Percentiles rank a stretch among this genome's conserved stretches.
Evolutionary conservation across 2,888 invertebrate genomes (phyloP).

Genomic region (Andricus quercusramuli): DNA sequence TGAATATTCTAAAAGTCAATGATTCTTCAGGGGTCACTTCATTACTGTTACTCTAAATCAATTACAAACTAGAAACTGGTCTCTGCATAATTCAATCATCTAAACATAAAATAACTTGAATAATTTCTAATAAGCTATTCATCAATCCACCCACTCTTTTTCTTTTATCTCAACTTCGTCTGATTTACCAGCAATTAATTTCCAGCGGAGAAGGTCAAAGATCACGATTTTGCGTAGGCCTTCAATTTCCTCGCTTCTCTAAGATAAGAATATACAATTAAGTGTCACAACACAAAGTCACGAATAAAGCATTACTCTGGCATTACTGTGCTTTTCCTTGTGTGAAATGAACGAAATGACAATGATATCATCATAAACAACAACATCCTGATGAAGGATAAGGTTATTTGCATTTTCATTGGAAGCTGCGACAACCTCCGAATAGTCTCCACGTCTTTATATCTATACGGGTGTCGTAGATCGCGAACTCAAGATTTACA

Average conservation of each 20-base stretch:
- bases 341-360: slow-evolving; percentile 9
- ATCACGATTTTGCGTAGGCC: background rate
- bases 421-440: background rate
- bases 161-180: background rate
- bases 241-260: background rate
- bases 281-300: background rate
- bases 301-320: background rate
- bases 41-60: background rate
- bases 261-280: background rate
- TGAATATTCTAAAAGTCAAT: background rate
- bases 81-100: background rate
- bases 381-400: slow-evolving; percentile 22
- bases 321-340: background rate
- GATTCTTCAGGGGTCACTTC: background rate
- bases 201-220: background rate
- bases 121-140: background rate
- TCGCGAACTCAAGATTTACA: background rate
- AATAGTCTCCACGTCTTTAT: background rate
- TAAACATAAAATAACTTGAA: background rate
- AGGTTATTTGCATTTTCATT: slow-evolving; percentile 26
- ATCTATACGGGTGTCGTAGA: background rate
- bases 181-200: slow-evolving; percentile 9
- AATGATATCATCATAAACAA: slow-evolving; percentile 11
- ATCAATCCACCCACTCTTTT: background rate
- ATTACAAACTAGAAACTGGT: background rate